Percentiles rank a stretch among this genome's conserved stretches.
These are phyloP conservation scores for Hymenopus coronatus DNA, from an alignment of 2,888 invertebrate genomes.

Conservation along the genomic window DNA sequence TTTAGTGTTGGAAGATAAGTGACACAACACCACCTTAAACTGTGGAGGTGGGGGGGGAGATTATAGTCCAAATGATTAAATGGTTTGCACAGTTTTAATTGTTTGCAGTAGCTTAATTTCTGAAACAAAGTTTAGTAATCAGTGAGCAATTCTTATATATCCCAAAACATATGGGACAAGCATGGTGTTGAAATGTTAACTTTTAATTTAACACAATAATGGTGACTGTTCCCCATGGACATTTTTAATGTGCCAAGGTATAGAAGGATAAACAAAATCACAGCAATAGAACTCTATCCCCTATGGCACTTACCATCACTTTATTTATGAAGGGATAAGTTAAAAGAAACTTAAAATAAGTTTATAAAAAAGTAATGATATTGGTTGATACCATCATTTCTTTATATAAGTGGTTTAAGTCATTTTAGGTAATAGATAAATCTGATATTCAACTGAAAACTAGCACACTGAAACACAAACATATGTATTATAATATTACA, in stretches of 20 bases:
- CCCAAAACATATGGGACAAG: not conserved
- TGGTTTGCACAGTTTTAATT: conserved; percentile 14
- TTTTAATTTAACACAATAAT: not conserved
- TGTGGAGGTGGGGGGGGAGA: not conserved
- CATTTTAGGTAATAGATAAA: not conserved
- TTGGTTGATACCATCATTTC: not conserved
- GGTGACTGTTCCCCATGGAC: not conserved
- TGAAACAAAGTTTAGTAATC: conserved; percentile 10
- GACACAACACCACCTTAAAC: conserved; percentile 2
- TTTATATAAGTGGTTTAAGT: not conserved
- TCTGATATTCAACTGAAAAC: conserved; percentile 2
- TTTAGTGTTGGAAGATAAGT: conserved; percentile 18
- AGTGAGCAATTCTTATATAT: conserved; percentile 9
- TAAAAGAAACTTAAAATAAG: not conserved
- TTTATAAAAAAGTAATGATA: not conserved
- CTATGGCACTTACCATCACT: conserved; percentile 10
- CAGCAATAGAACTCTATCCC: not conserved
- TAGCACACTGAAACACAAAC: conserved; percentile 20
- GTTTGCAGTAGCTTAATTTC: not conserved
- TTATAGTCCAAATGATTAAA: not conserved
- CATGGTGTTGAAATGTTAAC: conserved; percentile 7
- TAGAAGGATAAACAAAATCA: not conserved
- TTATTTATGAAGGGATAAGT: conserved; percentile 1
- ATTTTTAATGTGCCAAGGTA: not conserved
- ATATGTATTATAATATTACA: conserved; percentile 14